These are phyloP conservation scores for Drosophila melanica DNA, from an alignment of 1,140 invertebrate species.

Conservation along the genomic window DNA sequence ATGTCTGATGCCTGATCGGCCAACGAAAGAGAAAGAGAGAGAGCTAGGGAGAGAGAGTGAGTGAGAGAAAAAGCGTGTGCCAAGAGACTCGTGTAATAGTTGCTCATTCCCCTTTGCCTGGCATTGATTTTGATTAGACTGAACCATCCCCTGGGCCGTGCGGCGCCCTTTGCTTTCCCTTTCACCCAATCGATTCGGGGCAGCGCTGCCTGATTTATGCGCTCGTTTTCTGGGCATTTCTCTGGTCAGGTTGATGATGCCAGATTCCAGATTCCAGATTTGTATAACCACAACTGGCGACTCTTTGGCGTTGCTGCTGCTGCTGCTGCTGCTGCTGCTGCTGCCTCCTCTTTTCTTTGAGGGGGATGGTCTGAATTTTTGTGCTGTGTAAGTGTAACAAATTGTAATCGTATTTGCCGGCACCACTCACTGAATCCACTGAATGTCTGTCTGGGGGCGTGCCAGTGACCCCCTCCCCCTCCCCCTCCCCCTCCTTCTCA, in stretches of 20 bases:
- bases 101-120: conserved; percentile 23
- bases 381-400: conserved; percentile 80
- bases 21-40: background rate
- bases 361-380: conserved; percentile 57
- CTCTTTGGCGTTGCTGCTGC: conserved; percentile 58
- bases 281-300: conserved; percentile 77
- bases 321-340: background rate
- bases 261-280: conserved; percentile 71
- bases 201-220: conserved; percentile 69
- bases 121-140: conserved; percentile 73
- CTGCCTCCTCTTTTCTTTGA: background rate
- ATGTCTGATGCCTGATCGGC: conserved; percentile 53
- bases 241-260: conserved; percentile 72
- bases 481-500: conserved; percentile 17
- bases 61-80: conserved; percentile 27
- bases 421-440: conserved; percentile 43
- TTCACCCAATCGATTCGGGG: conserved; percentile 55
- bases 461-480: background rate
- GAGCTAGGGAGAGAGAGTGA: background rate
- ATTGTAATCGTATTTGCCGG: conserved; percentile 80
- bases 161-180: conserved; percentile 30
- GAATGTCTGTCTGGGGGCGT: conserved; percentile 21
- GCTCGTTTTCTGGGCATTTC: conserved; percentile 62
- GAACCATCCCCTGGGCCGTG: conserved; percentile 55
- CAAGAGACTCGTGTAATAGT: conserved; percentile 32